These are phyloP conservation scores for Andrena hattorfiana DNA, from an alignment of 2,888 invertebrate species.

Conservation along the genomic window DNA sequence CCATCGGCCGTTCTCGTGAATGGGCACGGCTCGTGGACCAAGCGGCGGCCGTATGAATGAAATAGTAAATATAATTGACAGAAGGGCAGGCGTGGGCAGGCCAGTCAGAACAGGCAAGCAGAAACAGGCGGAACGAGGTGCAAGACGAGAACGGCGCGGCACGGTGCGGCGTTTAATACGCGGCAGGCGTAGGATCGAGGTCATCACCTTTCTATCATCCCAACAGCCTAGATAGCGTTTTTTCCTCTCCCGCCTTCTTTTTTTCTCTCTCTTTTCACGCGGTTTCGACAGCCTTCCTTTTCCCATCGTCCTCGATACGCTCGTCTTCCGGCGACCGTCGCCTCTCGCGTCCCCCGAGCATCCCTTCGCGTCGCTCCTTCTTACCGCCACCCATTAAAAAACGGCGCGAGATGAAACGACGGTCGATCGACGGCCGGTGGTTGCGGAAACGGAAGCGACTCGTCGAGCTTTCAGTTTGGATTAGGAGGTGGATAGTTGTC, in stretches of 20 bases:
- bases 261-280: not conserved
- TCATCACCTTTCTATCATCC: conserved; percentile 81
- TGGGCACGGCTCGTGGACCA: conserved; percentile 78
- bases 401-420: too few relatives aligned
- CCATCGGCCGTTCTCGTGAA: conserved; percentile 73
- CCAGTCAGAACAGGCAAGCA: conserved; percentile 77
- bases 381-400: too few relatives aligned
- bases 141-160: conserved; percentile 71
- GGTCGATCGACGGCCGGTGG: not conserved
- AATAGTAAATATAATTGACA: conserved; percentile 83
- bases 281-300: conserved; percentile 45
- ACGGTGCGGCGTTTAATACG: conserved; percentile 60
- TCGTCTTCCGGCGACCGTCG: conserved; percentile 12
- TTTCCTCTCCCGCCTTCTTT: conserved; percentile 21
- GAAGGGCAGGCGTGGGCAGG: conserved; percentile 82
- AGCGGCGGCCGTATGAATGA: conserved; percentile 79
- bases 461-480: not conserved
- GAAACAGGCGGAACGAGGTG: conserved; percentile 75
- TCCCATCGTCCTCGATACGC: conserved; percentile 15
- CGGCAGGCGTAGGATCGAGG: conserved; percentile 80
- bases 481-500: not conserved
- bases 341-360: not conserved
- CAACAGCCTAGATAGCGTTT: conserved; percentile 69
- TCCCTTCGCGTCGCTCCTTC: not conserved
- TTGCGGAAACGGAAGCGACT: conserved; percentile 31